phyloP scores from a whole-genome alignment of 2,113 vertebrate species.

The Boulengeromyrus knoepffleri region DNA sequence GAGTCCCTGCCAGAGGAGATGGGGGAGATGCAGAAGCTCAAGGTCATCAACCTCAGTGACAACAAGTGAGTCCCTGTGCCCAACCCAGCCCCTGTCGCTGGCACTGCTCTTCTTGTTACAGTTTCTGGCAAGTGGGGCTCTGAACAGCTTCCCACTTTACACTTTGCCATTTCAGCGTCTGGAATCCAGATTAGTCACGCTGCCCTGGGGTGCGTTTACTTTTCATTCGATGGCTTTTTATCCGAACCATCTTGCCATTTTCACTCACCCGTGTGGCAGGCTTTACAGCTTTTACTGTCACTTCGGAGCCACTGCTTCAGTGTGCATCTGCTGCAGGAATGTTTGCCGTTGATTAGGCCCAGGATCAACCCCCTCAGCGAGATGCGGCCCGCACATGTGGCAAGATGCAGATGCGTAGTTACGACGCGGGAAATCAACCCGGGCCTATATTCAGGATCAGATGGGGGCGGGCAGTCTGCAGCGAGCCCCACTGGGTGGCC shows the following conservation, averaged over 20 bases:
- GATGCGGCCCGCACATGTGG: neutral
- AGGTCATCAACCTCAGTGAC: constrained; percentile 93
- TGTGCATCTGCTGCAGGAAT: neutral
- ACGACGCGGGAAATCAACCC: neutral
- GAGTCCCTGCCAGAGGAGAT: constrained; percentile 93
- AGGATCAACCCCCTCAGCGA: neutral
- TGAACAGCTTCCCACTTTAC: neutral
- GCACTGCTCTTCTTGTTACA: neutral
- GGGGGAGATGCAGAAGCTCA: constrained; percentile 94
- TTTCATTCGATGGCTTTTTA: neutral
- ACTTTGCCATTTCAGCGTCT: neutral
- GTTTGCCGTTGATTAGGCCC: neutral
- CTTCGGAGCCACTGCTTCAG: neutral
- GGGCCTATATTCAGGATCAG: neutral
- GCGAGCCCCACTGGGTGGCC: neutral
- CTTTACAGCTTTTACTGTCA: neutral
- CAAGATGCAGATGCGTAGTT: neutral
- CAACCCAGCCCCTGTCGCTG: neutral
- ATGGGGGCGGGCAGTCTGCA: neutral
- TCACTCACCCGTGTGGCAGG: neutral
- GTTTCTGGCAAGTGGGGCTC: neutral
- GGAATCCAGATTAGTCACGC: neutral
- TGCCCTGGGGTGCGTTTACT: neutral
- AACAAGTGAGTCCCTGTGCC: constrained; percentile 77
- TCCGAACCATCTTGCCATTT: neutral